phyloP scores from a whole-genome alignment of 2,888 invertebrate species.

The Volucella zonaria region DNA sequence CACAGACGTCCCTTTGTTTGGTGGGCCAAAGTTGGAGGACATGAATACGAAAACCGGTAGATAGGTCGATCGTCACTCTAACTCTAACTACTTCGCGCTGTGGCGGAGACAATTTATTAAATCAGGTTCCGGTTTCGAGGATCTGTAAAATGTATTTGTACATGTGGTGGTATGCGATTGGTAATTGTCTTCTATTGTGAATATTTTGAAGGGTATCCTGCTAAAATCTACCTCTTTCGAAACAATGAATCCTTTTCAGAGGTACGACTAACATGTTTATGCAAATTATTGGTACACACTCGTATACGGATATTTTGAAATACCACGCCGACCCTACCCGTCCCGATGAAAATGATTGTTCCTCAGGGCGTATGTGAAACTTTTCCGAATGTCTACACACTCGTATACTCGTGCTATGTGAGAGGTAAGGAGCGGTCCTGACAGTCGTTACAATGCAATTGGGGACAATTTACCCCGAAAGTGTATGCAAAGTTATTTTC shows the following conservation, averaged over 20 bases:
- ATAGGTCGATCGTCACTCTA: no score
- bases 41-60: background rate
- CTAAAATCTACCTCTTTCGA: slow-evolving; percentile 48
- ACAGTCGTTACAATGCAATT: slow-evolving; percentile 60
- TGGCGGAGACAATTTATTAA: slow-evolving; percentile 55
- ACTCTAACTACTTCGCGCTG: background rate
- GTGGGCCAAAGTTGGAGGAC: background rate
- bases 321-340: slow-evolving; percentile 14
- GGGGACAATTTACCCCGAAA: slow-evolving; percentile 55
- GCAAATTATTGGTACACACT: slow-evolving; percentile 65
- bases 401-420: background rate
- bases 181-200: slow-evolving; percentile 70
- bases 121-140: slow-evolving; percentile 38
- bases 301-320: slow-evolving; percentile 49
- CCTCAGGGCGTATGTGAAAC: slow-evolving; percentile 49
- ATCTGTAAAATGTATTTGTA: background rate
- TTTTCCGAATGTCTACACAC: slow-evolving; percentile 25
- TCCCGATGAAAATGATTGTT: slow-evolving; percentile 64
- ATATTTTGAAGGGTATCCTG: slow-evolving; percentile 60
- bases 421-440: background rate
- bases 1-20: slow-evolving; percentile 49
- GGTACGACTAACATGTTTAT: slow-evolving; percentile 58
- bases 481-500: slow-evolving; percentile 62
- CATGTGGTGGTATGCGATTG: slow-evolving; percentile 37
- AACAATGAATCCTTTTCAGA: slow-evolving; percentile 63